phyloP scores from a whole-genome alignment of 2,888 invertebrate genomes.

The Neoascia interrupta region DNA sequence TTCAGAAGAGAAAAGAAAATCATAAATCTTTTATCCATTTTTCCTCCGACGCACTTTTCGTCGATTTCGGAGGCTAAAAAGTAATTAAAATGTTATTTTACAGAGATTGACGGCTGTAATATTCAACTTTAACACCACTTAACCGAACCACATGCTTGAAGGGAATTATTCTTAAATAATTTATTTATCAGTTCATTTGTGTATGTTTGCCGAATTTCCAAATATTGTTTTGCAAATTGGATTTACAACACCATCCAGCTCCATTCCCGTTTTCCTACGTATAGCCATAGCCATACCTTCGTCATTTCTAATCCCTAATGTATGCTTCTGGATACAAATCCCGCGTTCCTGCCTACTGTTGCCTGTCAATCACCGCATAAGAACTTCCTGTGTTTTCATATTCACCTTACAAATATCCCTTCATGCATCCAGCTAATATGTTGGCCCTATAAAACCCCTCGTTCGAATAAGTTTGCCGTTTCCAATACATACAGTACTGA shows the following conservation, averaged over 20 bases:
- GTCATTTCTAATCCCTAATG: constrained; percentile 37
- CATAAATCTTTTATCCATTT: no score
- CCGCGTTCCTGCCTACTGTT: constrained; percentile 1
- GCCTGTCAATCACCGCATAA: constrained; percentile 28
- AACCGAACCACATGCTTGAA: no score
- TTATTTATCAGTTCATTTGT: no score
- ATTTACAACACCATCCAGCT: constrained; percentile 39
- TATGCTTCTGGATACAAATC: constrained; percentile 15
- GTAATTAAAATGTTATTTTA: no score
- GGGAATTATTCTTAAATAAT: no score
- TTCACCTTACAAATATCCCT: constrained; percentile 27
- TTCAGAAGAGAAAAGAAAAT: no score
- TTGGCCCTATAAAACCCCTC: not conserved
- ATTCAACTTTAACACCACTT: no score
- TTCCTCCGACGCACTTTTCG: no score
- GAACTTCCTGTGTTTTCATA: constrained; percentile 47
- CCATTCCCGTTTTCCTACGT: not conserved
- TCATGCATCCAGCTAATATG: no score
- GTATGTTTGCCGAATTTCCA: no score
- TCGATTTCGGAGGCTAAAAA: no score
- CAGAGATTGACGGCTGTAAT: no score
- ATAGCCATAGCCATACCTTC: not conserved
- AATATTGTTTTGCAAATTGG: constrained; percentile 32
- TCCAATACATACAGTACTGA: constrained; percentile 1
- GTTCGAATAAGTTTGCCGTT: constrained; percentile 24